These are phyloP conservation scores for Drosophila gunungcola DNA, from an alignment of 1,140 invertebrate species.

Conservation along the genomic window DNA sequence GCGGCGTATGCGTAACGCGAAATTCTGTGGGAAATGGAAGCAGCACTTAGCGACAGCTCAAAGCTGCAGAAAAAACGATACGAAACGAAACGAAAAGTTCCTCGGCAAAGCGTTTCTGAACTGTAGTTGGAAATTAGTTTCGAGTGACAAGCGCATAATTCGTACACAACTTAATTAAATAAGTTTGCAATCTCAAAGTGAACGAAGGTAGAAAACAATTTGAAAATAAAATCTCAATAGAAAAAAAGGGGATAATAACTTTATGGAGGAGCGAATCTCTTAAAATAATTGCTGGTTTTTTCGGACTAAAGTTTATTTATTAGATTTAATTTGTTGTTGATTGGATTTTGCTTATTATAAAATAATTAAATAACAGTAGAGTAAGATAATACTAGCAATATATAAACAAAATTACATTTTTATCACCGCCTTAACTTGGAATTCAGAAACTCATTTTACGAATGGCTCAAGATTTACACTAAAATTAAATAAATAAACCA, in stretches of 20 bases:
- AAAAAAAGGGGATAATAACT: constrained; percentile 7
- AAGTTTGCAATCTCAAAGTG: constrained; percentile 20
- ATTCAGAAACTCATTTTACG: not conserved
- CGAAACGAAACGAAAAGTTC: constrained; percentile 35
- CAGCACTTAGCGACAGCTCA: constrained; percentile 44
- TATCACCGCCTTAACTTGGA: too few relatives aligned
- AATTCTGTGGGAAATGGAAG: constrained; percentile 10
- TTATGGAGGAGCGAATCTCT: not conserved
- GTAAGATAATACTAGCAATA: too few relatives aligned
- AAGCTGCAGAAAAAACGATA: constrained; percentile 26
- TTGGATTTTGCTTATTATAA: too few relatives aligned
- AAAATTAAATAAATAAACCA: not conserved
- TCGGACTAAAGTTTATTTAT: too few relatives aligned
- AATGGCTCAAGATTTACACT: not conserved
- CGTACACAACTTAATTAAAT: constrained; percentile 47
- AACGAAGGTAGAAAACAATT: constrained; percentile 12
- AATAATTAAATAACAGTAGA: too few relatives aligned
- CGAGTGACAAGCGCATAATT: constrained; percentile 39
- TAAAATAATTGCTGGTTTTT: not conserved
- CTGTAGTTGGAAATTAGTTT: constrained; percentile 53
- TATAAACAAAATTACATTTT: too few relatives aligned
- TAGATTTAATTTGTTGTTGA: too few relatives aligned
- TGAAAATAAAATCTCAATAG: constrained; percentile 12
- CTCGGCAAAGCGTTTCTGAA: constrained; percentile 38
- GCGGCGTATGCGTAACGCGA: constrained; percentile 68